Evolutionary conservation across 2,113 vertebrate species (phyloP).

Genomic region (Okapia johnstoni): DNA sequence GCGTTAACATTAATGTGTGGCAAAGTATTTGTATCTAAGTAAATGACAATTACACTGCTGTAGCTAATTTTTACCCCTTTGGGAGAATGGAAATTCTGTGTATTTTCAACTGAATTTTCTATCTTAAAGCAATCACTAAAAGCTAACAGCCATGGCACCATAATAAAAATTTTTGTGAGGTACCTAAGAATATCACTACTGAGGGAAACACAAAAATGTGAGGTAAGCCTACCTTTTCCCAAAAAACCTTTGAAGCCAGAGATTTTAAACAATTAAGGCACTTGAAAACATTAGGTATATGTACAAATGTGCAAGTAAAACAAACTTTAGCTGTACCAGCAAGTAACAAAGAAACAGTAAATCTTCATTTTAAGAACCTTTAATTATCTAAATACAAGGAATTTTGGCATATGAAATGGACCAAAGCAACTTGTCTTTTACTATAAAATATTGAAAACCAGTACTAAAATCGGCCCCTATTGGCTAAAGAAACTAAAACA

Average conservation of each 20-base stretch:
- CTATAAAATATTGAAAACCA: constrained; percentile 58
- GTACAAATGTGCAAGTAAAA: constrained; percentile 70
- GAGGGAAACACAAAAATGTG: constrained; percentile 73
- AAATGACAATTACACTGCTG: not conserved
- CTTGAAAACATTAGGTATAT: constrained; percentile 76
- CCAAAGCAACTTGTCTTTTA: constrained; percentile 18
- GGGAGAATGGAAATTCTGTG: constrained; percentile 14
- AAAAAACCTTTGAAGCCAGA: constrained; percentile 77
- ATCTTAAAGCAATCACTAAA: constrained; percentile 55
- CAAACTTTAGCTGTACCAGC: constrained; percentile 63
- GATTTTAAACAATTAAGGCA: constrained; percentile 82
- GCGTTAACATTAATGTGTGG: constrained; percentile 2
- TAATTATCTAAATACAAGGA: constrained; percentile 51
- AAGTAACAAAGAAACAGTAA: constrained; percentile 47
- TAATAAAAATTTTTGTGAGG: constrained; percentile 70
- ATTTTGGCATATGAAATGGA: constrained; percentile 55
- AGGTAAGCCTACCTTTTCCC: constrained; percentile 73
- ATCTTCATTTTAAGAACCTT: constrained; percentile 62
- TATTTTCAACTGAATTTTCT: constrained; percentile 35
- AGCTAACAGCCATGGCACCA: constrained; percentile 56
- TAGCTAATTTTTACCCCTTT: constrained; percentile 30
- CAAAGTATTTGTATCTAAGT: not conserved
- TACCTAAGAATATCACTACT: constrained; percentile 69
- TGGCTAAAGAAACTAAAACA: constrained; percentile 40
- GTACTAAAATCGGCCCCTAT: constrained; percentile 51